Percentiles rank a stretch among this genome's conserved stretches.
These are phyloP conservation scores for Caloenas nicobarica DNA, from an alignment of 2,113 vertebrate species.

Conservation along the genomic window DNA sequence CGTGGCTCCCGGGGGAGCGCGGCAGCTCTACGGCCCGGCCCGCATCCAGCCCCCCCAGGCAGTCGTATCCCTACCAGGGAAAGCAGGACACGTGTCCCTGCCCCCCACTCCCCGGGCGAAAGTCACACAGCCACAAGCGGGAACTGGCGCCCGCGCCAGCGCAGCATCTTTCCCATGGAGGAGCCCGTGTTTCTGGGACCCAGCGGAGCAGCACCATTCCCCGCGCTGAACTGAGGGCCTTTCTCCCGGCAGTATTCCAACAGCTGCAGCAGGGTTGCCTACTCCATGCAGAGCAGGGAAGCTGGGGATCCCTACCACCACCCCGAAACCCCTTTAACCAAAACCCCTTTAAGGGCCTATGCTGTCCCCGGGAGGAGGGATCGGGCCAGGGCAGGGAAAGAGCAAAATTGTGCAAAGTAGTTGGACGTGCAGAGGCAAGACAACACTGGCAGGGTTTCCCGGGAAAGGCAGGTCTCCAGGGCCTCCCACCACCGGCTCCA, in stretches of 20 bases:
- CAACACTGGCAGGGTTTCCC: conserved; percentile 3
- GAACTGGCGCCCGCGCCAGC: neutral
- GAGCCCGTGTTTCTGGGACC: neutral
- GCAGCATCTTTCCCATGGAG: neutral
- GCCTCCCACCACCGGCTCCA: neutral
- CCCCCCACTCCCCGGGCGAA: accelerated
- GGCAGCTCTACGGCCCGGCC: neutral
- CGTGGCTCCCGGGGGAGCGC: neutral
- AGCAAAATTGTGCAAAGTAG: neutral
- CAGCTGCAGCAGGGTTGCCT: neutral
- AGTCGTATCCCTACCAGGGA: too few species aligned
- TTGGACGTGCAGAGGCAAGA: conserved; percentile 49
- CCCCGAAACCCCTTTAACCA: neutral
- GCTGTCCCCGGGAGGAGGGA: neutral
- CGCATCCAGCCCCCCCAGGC: too few species aligned
- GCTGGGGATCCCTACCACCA: neutral
- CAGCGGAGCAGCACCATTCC: neutral
- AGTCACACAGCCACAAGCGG: neutral
- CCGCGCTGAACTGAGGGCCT: neutral
- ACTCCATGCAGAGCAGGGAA: neutral
- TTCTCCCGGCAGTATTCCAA: neutral
- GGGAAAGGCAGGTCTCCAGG: conserved; percentile 27
- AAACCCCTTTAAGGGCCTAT: neutral
- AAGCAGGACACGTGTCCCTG: too few species aligned
- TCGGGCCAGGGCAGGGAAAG: neutral